These are phyloP conservation scores for Copidosoma aretas DNA, from an alignment of 2,888 invertebrate genomes.

Conservation along the genomic window DNA sequence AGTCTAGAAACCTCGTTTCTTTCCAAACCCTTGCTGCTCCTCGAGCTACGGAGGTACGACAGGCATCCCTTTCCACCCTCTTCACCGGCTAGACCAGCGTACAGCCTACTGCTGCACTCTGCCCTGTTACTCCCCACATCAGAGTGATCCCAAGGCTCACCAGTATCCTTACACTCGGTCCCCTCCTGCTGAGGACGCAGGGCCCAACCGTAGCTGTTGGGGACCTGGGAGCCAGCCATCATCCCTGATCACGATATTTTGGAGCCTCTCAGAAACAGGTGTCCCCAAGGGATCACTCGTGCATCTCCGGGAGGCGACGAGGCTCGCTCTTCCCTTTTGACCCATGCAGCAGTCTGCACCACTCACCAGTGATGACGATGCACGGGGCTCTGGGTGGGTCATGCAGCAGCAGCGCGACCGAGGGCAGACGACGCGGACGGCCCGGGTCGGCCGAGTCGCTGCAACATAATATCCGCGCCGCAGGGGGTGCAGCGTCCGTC, in stretches of 20 bases:
- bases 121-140: no score
- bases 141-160: neutral
- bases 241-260: slow-evolving; percentile 3
- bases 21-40: neutral
- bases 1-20: neutral
- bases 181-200: neutral
- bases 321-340: no score
- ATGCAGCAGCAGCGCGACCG: no score
- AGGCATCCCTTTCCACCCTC: neutral
- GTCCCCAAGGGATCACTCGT: neutral
- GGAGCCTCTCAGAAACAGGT: slow-evolving; percentile 24
- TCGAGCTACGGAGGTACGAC: neutral
- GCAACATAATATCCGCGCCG: no score
- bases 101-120: neutral
- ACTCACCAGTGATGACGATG: no score
- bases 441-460: no score
- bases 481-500: no score
- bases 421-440: no score
- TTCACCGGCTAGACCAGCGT: neutral
- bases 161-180: neutral
- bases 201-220: neutral
- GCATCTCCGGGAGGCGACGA: no score
- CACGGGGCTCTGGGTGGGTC: no score
- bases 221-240: neutral
- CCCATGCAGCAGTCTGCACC: no score